phyloP scores from a whole-genome alignment of 2,113 vertebrate genomes.

The Lonchura striata region DNA sequence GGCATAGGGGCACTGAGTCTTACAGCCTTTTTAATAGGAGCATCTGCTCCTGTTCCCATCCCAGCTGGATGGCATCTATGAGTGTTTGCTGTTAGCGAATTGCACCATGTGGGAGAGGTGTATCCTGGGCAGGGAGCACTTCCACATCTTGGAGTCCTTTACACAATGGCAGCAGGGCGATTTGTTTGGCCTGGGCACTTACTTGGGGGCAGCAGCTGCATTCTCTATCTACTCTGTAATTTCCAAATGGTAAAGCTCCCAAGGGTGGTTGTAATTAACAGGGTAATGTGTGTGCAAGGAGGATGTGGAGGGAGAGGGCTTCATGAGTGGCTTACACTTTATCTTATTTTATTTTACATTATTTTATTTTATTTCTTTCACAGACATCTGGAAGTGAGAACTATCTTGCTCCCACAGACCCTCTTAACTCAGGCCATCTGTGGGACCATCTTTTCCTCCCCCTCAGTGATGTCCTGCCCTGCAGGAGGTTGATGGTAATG shows the following conservation, averaged over 20 bases:
- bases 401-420: neutral
- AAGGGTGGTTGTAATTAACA: neutral
- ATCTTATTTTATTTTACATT: neutral
- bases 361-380: neutral
- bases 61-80: conserved; percentile 37
- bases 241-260: neutral
- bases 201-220: conserved; percentile 17
- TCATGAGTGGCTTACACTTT: neutral
- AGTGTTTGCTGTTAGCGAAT: conserved; percentile 12
- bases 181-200: neutral
- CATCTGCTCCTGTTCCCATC: conserved; percentile 51
- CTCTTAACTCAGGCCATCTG: conserved; percentile 17
- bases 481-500: conserved; percentile 3
- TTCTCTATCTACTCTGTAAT: conserved; percentile 16
- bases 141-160: neutral
- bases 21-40: conserved; percentile 39
- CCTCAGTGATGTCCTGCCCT: neutral
- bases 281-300: neutral
- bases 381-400: neutral
- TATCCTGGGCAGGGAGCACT: conserved; percentile 1
- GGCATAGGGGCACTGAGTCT: conserved; percentile 28
- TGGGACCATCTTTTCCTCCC: conserved; percentile 4
- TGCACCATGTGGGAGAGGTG: conserved; percentile 9
- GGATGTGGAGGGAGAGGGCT: neutral
- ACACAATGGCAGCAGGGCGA: neutral